Percentiles rank a stretch among this genome's conserved stretches.
Evolutionary conservation across 2,113 vertebrate genomes (phyloP).

Genomic region (Cyanoramphus novaezelandiae): DNA sequence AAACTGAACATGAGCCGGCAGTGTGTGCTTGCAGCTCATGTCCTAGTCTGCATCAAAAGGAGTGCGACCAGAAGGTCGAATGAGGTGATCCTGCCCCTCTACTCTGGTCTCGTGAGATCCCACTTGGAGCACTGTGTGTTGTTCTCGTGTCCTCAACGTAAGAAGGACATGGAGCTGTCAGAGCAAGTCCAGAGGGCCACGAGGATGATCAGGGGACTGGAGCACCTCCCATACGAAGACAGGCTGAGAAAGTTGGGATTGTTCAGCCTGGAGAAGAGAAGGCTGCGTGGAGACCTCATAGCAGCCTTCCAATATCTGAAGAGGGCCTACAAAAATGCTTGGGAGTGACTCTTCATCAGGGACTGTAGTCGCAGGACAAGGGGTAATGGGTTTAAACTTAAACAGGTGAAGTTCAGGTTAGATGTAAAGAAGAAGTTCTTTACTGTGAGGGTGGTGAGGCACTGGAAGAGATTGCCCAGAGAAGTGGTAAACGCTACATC

Average conservation of each 20-base stretch:
- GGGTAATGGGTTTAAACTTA: neutral
- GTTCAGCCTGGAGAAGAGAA: neutral
- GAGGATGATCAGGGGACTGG: neutral
- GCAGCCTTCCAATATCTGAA: neutral
- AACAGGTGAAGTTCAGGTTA: neutral
- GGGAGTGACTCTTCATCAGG: neutral
- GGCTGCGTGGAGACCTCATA: neutral
- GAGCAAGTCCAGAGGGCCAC: neutral
- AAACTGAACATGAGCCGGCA: neutral
- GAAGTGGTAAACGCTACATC: neutral
- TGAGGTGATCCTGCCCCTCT: neutral
- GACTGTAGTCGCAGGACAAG: neutral
- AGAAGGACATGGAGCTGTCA: neutral
- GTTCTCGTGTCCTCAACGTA: neutral
- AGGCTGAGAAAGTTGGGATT: neutral
- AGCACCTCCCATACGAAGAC: neutral
- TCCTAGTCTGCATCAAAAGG: neutral
- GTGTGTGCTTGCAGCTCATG: neutral
- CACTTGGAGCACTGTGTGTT: neutral
- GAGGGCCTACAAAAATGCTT: neutral
- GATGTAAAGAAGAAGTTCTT: neutral
- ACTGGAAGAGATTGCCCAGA: neutral
- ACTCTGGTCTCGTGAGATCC: neutral
- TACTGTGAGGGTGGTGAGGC: neutral
- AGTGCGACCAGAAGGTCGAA: neutral